A percentile compares a stretch with the other conserved stretches of the same genome.
Conservation (phyloP, 2,113 vertebrate species). For the Petrocephalus microphthalmus region DNA sequence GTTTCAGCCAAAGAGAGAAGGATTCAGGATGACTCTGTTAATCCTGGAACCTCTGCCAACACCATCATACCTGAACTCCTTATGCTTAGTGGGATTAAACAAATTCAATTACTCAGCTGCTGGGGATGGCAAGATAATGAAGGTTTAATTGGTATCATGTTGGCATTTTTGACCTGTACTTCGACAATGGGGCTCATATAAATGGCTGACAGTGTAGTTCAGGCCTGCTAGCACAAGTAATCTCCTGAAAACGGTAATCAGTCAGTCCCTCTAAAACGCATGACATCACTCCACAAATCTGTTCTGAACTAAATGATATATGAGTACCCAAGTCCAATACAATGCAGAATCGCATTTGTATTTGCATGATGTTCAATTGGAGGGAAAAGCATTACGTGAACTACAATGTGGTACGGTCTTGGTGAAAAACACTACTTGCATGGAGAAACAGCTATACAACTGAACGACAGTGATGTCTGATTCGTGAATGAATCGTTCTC, state of each 20-base stretch:
- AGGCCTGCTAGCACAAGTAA: neutral
- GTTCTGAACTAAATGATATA: neutral
- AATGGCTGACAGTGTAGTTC: neutral
- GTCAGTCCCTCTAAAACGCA: neutral
- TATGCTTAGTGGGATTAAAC: slow-evolving; percentile 10
- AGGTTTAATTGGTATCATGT: slow-evolving; percentile 20
- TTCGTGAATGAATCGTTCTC: neutral
- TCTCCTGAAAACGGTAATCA: neutral
- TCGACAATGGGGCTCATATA: neutral
- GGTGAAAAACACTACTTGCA: neutral
- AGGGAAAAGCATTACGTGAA: neutral
- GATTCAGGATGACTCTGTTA: neutral
- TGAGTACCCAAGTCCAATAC: neutral
- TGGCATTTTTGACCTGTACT: slow-evolving; percentile 13
- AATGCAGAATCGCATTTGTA: neutral
- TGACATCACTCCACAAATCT: neutral
- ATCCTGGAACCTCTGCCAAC: neutral
- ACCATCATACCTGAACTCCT: slow-evolving; percentile 6
- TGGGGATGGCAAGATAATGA: slow-evolving; percentile 20
- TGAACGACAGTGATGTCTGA: neutral
- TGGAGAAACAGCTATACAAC: neutral
- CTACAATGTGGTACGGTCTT: neutral
- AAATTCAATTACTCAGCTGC: slow-evolving; percentile 13
- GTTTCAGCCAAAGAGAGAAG: neutral
- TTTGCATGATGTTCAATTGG: neutral